phyloP scores from a whole-genome alignment of 1,140 invertebrate genomes.

The Micrasema minimum region DNA sequence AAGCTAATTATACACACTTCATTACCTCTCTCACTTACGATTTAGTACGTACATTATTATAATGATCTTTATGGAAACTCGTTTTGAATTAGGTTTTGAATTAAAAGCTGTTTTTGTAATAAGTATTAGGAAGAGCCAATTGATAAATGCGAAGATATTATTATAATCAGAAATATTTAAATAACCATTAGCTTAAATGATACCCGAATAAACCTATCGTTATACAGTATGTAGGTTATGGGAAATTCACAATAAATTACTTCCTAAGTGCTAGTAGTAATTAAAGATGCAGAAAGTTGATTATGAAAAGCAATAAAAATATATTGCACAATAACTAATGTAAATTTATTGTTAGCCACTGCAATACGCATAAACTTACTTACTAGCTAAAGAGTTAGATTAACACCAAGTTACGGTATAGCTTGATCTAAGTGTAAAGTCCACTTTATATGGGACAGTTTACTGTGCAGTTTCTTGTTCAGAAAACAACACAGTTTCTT shows the following conservation, averaged over 20 bases:
- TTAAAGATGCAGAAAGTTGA: background rate
- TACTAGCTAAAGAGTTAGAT: too few species aligned
- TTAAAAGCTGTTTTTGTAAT: background rate
- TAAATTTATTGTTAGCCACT: background rate
- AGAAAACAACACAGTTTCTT: too few species aligned
- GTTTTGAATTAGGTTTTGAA: slow-evolving; percentile 21
- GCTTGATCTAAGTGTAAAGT: too few species aligned
- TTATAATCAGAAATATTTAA: slow-evolving; percentile 19
- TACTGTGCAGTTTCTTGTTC: too few species aligned
- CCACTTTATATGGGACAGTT: too few species aligned
- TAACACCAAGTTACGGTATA: too few species aligned
- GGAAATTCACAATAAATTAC: slow-evolving; percentile 17
- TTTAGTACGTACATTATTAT: too few species aligned
- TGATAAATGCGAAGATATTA: background rate
- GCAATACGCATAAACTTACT: too few species aligned
- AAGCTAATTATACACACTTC: too few species aligned
- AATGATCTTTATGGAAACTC: background rate
- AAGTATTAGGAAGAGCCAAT: too few species aligned
- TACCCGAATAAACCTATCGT: background rate
- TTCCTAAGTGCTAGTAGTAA: slow-evolving; percentile 12
- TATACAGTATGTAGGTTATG: slow-evolving; percentile 1
- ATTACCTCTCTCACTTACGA: too few species aligned
- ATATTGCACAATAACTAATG: too few species aligned
- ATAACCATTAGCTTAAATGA: slow-evolving; percentile 24
- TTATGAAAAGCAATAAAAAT: slow-evolving; percentile 1